A percentile compares a stretch with the other conserved stretches of the same genome.
Conservation (phyloP, 2,797 vertebrate species). For the Glyptemys insculpta region DNA sequence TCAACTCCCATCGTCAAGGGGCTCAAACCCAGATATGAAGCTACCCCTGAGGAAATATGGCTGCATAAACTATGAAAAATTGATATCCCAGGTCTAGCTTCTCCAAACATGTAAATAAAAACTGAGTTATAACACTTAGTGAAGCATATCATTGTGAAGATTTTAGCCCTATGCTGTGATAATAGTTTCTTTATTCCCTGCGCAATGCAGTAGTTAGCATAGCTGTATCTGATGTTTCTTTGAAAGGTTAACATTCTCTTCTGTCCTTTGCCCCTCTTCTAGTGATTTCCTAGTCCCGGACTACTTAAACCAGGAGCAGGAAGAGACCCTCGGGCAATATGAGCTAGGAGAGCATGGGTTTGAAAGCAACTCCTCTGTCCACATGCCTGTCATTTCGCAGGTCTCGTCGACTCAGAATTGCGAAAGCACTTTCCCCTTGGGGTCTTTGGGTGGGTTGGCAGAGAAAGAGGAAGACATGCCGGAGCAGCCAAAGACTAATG, state of each 20-base stretch:
- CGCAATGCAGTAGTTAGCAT: constrained; percentile 3
- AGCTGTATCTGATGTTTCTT: constrained; percentile 12
- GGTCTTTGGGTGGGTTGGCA: constrained; percentile 88
- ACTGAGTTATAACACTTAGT: background rate
- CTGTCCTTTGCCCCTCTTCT: constrained; percentile 81
- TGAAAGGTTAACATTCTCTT: constrained; percentile 78
- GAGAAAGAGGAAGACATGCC: constrained; percentile 86
- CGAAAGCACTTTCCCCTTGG: constrained; percentile 92
- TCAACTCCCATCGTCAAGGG: constrained; percentile 50
- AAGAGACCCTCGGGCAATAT: constrained; percentile 95
- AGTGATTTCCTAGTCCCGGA: constrained; percentile 99
- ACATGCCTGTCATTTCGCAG: constrained; percentile 99
- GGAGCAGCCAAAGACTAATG: constrained; percentile 84
- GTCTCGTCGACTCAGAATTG: constrained; percentile 98
- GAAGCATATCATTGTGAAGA: background rate
- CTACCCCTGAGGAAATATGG: background rate
- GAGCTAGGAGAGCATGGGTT: constrained; percentile 91
- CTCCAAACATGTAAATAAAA: background rate
- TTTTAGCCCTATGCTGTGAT: background rate
- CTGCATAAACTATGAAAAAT: background rate
- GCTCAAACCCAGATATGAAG: background rate
- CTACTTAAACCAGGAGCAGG: constrained; percentile 98
- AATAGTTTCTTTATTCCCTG: constrained; percentile 15
- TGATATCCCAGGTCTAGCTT: background rate
- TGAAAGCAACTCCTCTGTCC: constrained; percentile 94